Evolutionary conservation across 2,888 invertebrate species (phyloP).

Genomic region (Perithous albicinctus): DNA sequence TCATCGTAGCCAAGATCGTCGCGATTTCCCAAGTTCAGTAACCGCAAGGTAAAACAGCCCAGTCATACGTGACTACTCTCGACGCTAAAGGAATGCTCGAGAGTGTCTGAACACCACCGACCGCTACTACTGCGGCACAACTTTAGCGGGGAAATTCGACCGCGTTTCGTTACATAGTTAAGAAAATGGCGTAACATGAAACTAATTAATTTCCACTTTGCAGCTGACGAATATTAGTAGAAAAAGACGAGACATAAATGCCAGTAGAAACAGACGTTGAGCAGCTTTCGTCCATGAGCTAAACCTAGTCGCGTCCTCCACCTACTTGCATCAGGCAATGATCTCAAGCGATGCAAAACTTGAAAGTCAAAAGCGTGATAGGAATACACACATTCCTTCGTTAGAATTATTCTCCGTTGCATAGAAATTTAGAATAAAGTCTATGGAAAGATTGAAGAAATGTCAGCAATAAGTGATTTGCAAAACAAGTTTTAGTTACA

Average conservation of each 20-base stretch:
- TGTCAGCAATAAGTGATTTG: neutral
- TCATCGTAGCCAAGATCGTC: constrained; percentile 17
- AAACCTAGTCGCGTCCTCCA: constrained; percentile 39
- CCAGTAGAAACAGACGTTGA: constrained; percentile 11
- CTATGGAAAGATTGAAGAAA: constrained; percentile 4
- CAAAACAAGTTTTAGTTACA: neutral
- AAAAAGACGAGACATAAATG: neutral
- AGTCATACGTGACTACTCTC: constrained; percentile 20
- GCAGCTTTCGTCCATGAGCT: constrained; percentile 31
- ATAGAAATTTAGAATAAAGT: neutral
- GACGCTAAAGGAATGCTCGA: neutral
- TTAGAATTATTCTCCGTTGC: neutral
- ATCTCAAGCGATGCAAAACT: neutral
- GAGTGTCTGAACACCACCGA: neutral
- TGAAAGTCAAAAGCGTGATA: neutral
- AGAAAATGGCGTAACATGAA: constrained; percentile 5
- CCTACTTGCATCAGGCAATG: constrained; percentile 25
- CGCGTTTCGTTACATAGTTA: neutral
- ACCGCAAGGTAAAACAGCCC: constrained; percentile 13
- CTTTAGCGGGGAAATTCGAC: neutral
- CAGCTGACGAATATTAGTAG: constrained; percentile 7
- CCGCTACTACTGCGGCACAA: neutral
- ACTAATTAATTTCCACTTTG: constrained; percentile 17
- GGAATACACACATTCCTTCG: neutral
- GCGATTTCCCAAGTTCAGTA: constrained; percentile 17